Base-by-base conservation (phyloP, 2,888 invertebrate species). In the Lepidocyrtoides sp. region DNA sequence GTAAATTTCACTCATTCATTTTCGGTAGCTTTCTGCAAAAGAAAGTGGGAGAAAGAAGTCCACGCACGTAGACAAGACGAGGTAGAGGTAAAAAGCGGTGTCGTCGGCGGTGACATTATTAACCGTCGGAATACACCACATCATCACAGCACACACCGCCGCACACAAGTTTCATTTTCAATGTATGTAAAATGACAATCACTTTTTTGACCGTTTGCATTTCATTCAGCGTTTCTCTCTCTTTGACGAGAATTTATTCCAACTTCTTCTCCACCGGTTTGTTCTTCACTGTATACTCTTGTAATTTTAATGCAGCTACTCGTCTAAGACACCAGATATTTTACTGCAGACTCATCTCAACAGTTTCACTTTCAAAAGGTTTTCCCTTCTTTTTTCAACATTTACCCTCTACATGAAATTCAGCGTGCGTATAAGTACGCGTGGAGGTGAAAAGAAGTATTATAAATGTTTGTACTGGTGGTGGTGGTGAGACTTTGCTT, bases 181-280 rank as follows among this genome's bases (percentile, higher is more conserved):
- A 36, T 51, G 23, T 79, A 17, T 51, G 60, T 32, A 41, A 60
- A 63, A 87, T 79, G 66, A 87, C 79, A 87, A 77, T 79, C 63
- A 60, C 77, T 87, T 79, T 66, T 77, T 66, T 57, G 79, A 87
- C 87, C 77, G 79, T 87, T 87, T 77, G 41, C 63, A 36, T 60
- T 36, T 48, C 75, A 29, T 57, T 69, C 85, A n/a, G 26, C 54
- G 20, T 57, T 29, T 48, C 63, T 44, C 66, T 48, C 54, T 54
- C 32, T 69, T 32, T 66, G n/a, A 5, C 12, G 20, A 23, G 44
- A 77, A 54, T 54, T 77, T 77, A 29, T 32, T 51, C 54, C n/a
- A 32, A 0, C 48, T 44, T 44, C 75, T 26, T 29, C 0, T 4
- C 17, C 8, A 63, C 29, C 23, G 26, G 44, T 48, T 48, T 14